These are phyloP conservation scores for Entelurus aequoreus DNA, from an alignment of 2,113 vertebrate species.

Conservation along the genomic window DNA sequence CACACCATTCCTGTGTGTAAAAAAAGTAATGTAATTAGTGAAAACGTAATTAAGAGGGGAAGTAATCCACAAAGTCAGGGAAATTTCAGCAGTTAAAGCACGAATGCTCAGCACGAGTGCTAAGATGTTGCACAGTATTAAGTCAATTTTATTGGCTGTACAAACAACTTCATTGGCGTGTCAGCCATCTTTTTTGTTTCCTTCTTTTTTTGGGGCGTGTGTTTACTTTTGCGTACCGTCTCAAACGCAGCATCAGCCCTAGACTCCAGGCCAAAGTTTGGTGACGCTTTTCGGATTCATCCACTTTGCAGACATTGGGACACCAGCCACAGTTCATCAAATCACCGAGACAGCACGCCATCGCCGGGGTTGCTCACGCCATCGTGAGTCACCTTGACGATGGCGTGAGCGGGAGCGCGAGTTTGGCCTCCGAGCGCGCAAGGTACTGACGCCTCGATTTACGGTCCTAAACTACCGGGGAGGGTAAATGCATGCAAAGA, in stretches of 20 bases:
- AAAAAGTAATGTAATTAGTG: too few species aligned
- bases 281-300: conserved; percentile 51
- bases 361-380: conserved; percentile 36
- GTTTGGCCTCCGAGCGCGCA: conserved; percentile 34
- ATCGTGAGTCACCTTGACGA: conserved; percentile 26
- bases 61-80: too few species aligned
- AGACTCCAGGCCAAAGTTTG: conserved; percentile 38
- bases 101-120: too few species aligned
- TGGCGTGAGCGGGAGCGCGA: neutral
- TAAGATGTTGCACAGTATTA: too few species aligned
- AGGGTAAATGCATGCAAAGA: conserved; percentile 27
- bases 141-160: too few species aligned
- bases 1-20: too few species aligned
- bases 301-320: conserved; percentile 40
- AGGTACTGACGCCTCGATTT: conserved; percentile 42
- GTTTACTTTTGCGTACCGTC: too few species aligned
- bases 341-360: conserved; percentile 27
- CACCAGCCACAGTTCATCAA: conserved; percentile 42
- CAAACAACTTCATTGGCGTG: too few species aligned
- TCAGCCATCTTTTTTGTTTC: too few species aligned
- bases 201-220: too few species aligned
- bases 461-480: conserved; percentile 19
- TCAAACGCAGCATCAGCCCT: neutral
- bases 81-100: too few species aligned
- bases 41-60: too few species aligned